Evolutionary conservation across 2,797 vertebrate genomes (phyloP), one percentile per base, ranked within the genome.

Genomic region (Stomatorhinus walkeri): DNA sequence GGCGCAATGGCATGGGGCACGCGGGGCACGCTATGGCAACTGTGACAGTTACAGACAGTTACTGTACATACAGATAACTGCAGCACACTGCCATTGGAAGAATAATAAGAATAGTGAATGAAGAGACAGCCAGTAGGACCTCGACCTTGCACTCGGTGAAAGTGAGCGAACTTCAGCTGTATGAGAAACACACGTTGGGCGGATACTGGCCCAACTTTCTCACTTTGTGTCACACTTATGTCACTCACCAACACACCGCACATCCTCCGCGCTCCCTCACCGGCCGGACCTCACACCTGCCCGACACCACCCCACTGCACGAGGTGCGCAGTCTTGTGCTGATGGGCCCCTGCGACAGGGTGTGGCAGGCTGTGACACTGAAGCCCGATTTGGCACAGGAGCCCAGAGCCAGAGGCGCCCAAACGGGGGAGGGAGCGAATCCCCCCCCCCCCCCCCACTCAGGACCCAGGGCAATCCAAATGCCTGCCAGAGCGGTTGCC

Each of bases 401-500:
- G 52, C 49, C 32, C 49, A 40, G 36, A 22, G 36, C 8, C 49
- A 9, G 36, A 61, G 54, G 19, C 36, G 3, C 22, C 14, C 12
- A 56, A 56, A 28, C 9, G 0, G 32, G 54, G 85, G 28, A 6
- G 19, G 52, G 51, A 28, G 81, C 28, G 46, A 52, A 6, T 32
- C 51, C 19, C 59, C 81, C 79, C 64, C 9, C 88, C 52, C 19
- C 59, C 64, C 81, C 61, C n/a, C 88, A 16, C 49, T 22, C 88
- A 87, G 88, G 43, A 89, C 59, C 32, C 36, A 61, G 24, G 87
- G 68, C 83, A 68, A 22, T 87, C 36, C 4, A 19, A 68, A 85
- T 12, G 59, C 43, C 61, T 76, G 59, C 28, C 52, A 48, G 49
- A 88, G 5, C 8, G n/a, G 90, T 91, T 90, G 48, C 88, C 88